phyloP scores from a whole-genome alignment of 2,888 invertebrate genomes.

The Sesia apiformis region DNA sequence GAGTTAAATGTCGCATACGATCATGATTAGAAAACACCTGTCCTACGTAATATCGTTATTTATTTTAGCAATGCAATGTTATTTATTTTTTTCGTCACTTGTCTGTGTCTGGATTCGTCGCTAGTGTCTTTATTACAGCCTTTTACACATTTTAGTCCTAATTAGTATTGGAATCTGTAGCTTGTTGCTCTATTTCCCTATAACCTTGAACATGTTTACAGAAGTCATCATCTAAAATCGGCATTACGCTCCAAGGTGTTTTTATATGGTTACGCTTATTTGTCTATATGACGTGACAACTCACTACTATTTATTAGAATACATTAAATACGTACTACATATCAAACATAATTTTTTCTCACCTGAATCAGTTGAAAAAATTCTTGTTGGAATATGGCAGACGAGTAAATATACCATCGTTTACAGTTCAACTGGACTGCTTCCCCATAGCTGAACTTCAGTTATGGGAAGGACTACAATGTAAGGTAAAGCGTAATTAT shows the following conservation, averaged over 20 bases:
- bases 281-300: not conserved
- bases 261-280: slow-evolving; percentile 6
- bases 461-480: too few species aligned
- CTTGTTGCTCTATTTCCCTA: slow-evolving; percentile 26
- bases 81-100: slow-evolving; percentile 4
- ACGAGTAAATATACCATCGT: too few species aligned
- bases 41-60: slow-evolving; percentile 10
- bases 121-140: slow-evolving; percentile 17
- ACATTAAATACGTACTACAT: too few species aligned
- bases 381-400: too few species aligned
- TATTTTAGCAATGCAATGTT: slow-evolving; percentile 19
- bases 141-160: slow-evolving; percentile 8
- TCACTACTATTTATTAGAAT: too few species aligned
- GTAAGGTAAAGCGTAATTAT: too few species aligned
- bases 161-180: slow-evolving; percentile 13
- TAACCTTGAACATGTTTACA: slow-evolving; percentile 38
- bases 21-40: slow-evolving; percentile 15
- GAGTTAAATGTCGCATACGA: slow-evolving; percentile 22
- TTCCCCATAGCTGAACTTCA: too few species aligned
- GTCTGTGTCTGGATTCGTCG: slow-evolving; percentile 9
- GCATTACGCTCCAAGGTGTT: slow-evolving; percentile 25
- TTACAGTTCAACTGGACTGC: too few species aligned
- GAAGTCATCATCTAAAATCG: slow-evolving; percentile 42
- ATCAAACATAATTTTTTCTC: too few species aligned
- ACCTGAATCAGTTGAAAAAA: too few species aligned